A percentile compares a stretch with the other conserved stretches of the same genome.
phyloP scores from a whole-genome alignment of 1,140 invertebrate species.

The Aplysia californica region DNA sequence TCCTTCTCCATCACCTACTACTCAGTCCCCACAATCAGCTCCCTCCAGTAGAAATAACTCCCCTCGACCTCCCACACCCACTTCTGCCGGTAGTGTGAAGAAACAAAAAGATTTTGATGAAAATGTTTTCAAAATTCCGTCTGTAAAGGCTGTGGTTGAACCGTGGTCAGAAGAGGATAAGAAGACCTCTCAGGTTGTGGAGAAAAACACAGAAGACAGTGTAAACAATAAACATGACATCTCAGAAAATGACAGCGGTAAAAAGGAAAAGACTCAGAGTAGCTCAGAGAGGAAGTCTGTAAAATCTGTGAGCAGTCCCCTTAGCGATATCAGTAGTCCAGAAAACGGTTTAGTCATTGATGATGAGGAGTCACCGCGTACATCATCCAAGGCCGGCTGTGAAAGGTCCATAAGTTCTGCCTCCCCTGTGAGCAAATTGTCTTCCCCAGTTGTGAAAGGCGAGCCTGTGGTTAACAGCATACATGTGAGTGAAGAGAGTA shows the following conservation, averaged over 20 bases:
- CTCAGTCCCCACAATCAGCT: not conserved
- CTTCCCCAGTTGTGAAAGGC: not conserved
- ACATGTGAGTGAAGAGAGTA: not conserved
- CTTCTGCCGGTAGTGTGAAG: not conserved
- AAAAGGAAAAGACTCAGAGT: not conserved
- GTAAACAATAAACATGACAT: not conserved
- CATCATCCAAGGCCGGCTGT: not conserved
- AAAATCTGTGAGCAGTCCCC: slow-evolving; percentile 34
- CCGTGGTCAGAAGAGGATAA: not conserved
- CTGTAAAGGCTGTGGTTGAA: not conserved
- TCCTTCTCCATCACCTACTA: not conserved
- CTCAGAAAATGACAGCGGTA: not conserved
- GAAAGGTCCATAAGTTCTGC: not conserved
- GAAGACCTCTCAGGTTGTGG: not conserved
- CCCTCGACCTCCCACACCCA: not conserved
- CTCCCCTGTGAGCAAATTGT: not conserved
- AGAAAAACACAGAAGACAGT: not conserved
- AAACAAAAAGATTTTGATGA: not conserved
- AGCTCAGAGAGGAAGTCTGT: slow-evolving; percentile 2
- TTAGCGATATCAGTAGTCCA: slow-evolving; percentile 60
- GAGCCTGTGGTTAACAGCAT: not conserved
- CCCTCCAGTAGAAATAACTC: not conserved
- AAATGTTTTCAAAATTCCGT: slow-evolving; percentile 20
- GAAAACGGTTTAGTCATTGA: slow-evolving; percentile 66
- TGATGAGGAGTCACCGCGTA: slow-evolving; percentile 46